Evolutionary conservation across 2,888 invertebrate genomes (phyloP).

Genomic region (Eupithecia subfuscata): DNA sequence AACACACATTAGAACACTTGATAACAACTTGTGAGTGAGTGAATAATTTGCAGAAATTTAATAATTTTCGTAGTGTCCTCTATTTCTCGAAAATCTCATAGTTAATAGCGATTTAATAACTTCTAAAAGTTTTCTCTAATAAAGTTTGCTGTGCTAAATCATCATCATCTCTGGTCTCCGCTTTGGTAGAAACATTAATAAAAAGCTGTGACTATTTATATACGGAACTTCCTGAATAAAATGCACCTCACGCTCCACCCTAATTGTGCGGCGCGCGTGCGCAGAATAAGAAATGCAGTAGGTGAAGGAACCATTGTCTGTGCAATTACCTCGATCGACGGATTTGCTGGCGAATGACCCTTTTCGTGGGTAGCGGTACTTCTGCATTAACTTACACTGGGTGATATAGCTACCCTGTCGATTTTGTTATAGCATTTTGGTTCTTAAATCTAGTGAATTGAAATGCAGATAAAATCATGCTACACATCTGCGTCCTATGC

Average conservation of each 20-base stretch:
- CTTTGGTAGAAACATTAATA: no score
- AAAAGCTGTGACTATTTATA: background rate
- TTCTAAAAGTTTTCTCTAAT: no score
- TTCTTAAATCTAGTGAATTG: background rate
- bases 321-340: conserved; percentile 51
- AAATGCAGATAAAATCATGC: background rate
- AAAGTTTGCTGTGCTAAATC: no score
- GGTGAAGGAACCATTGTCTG: conserved; percentile 47
- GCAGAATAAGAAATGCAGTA: conserved; percentile 36
- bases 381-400: conserved; percentile 12
- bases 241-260: background rate
- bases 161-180: no score
- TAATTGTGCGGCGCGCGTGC: conserved; percentile 17
- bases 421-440: background rate
- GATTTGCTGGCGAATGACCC: conserved; percentile 41
- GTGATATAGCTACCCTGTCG: background rate
- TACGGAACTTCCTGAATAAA: background rate
- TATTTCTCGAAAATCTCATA: no score
- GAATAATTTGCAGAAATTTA: no score
- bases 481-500: background rate
- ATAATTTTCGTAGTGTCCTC: background rate
- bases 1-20: no score
- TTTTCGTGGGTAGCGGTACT: conserved; percentile 26
- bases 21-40: no score
- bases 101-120: no score